Percentiles rank a stretch among this genome's conserved stretches.
These are phyloP conservation scores for Sebastes flavidus DNA, from an alignment of 2,797 vertebrate genomes.

Conservation along the genomic window DNA sequence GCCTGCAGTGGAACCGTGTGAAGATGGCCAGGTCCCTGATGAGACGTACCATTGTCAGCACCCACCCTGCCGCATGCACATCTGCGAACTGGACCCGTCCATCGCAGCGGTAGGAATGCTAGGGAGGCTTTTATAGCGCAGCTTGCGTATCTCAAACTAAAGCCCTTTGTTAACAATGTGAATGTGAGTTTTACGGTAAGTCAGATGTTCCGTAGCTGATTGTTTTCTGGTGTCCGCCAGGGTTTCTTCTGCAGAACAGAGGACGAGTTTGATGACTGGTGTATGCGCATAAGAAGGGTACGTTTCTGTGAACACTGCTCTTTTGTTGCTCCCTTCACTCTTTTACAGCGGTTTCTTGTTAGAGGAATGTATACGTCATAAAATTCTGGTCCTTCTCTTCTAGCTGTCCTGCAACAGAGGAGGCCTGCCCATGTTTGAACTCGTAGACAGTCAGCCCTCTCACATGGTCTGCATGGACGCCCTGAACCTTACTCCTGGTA, in stretches of 20 bases:
- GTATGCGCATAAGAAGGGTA: constrained; percentile 94
- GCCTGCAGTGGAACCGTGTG: constrained; percentile 86
- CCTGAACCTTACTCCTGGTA: constrained; percentile 95
- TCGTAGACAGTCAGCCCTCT: constrained; percentile 93
- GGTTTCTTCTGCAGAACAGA: constrained; percentile 97
- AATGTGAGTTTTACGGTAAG: neutral
- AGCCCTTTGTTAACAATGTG: neutral
- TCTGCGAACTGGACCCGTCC: constrained; percentile 96
- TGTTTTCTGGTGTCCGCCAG: constrained; percentile 73
- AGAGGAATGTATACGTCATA: neutral
- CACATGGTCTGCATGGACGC: constrained; percentile 92
- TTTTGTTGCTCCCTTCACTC: neutral
- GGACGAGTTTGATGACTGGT: constrained; percentile 97
- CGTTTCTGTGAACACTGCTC: constrained; percentile 36
- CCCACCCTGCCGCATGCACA: constrained; percentile 96
- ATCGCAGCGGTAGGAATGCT: constrained; percentile 90
- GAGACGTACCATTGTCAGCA: constrained; percentile 98
- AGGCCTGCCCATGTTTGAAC: constrained; percentile 95
- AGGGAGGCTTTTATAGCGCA: neutral
- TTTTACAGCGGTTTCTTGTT: neutral
- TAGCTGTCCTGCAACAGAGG: constrained; percentile 91
- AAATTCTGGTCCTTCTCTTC: constrained; percentile 21
- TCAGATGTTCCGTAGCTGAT: neutral
- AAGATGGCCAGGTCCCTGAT: constrained; percentile 84
- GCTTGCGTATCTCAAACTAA: constrained; percentile 1